phyloP scores from a whole-genome alignment of 2,797 vertebrate species.

The Lemur catta region DNA sequence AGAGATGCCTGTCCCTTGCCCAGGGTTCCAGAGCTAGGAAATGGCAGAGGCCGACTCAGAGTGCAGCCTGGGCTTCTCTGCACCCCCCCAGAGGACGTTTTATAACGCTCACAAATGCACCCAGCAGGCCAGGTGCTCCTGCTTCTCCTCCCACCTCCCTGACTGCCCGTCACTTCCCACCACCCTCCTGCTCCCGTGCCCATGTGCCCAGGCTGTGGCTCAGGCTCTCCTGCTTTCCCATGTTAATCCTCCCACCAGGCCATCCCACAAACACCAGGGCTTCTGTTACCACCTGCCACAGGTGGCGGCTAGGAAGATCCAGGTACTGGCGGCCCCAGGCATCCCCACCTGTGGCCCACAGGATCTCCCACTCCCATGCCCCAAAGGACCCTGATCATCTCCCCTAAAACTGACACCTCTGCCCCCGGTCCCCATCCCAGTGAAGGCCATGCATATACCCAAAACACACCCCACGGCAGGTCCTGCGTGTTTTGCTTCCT shows the following conservation, averaged over 20 bases:
- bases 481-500: background rate
- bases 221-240: background rate
- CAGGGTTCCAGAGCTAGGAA: background rate
- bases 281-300: background rate
- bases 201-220: background rate
- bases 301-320: background rate
- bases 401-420: background rate
- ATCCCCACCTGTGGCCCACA: background rate
- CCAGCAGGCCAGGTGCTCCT: background rate
- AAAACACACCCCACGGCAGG: rapidly evolving
- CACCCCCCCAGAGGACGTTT: background rate
- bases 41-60: background rate
- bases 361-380: background rate
- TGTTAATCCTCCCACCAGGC: background rate
- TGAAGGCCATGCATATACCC: background rate
- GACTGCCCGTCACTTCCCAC: background rate
- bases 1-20: too few species aligned
- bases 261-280: background rate
- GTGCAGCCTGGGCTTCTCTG: background rate
- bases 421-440: background rate
- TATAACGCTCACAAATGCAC: background rate
- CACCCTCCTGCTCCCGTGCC: background rate
- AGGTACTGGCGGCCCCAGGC: background rate
- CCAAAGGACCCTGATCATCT: background rate
- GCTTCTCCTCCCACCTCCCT: background rate